phyloP scores from a whole-genome alignment of 2,113 vertebrate species.

The Chamaetylas fuelleborni region DNA sequence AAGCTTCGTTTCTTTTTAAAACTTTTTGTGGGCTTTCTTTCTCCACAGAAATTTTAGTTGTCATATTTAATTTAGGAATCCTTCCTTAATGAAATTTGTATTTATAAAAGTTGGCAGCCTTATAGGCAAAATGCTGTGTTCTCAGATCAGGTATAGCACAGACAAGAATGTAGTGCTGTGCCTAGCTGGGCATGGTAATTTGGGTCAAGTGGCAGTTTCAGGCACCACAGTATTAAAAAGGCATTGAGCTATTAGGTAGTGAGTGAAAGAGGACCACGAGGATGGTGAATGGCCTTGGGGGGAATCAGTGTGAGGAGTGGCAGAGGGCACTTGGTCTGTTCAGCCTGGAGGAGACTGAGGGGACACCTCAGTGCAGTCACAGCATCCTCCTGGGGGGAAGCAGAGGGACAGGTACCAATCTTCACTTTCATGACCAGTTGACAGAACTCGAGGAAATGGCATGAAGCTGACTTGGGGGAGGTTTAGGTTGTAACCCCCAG shows the following conservation, averaged over 20 bases:
- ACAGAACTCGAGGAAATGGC: neutral
- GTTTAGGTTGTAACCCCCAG: neutral
- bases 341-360: neutral
- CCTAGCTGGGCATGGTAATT: neutral
- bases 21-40: neutral
- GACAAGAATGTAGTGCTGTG: neutral
- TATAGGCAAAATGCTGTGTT: neutral
- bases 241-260: neutral
- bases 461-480: accelerated
- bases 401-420: neutral
- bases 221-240: neutral
- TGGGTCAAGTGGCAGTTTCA: neutral
- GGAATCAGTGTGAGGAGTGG: accelerated
- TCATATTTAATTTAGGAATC: neutral
- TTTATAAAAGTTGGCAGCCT: neutral
- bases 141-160: neutral
- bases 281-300: neutral
- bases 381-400: accelerated
- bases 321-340: neutral
- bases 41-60: neutral
- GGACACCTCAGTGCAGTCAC: neutral
- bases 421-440: neutral
- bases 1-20: neutral
- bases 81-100: neutral
- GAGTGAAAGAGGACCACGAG: neutral